phyloP scores from a whole-genome alignment of 2,888 invertebrate species.

The Hemistola chrysoprasaria region DNA sequence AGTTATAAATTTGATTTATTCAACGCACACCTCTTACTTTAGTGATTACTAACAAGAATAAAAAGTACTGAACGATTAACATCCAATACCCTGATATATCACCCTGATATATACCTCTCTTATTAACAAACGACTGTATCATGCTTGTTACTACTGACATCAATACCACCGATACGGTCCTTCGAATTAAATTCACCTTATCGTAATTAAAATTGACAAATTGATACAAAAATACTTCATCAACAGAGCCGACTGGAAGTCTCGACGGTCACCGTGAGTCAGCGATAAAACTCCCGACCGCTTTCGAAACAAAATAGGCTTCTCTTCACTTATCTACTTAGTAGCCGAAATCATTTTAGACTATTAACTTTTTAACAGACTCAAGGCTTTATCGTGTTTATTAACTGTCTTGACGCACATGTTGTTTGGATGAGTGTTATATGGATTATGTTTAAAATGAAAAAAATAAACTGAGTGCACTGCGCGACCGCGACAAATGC shows the following conservation, averaged over 20 bases:
- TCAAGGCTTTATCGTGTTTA: constrained; percentile 14
- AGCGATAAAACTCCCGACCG: constrained; percentile 34
- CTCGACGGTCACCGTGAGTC: constrained; percentile 52
- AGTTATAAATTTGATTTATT: too few relatives aligned
- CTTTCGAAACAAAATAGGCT: constrained; percentile 31
- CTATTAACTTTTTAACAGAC: constrained; percentile 21
- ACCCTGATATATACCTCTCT: too few relatives aligned
- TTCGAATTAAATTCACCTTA: constrained; percentile 44
- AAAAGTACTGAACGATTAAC: too few relatives aligned
- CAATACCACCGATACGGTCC: constrained; percentile 29
- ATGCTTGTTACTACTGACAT: constrained; percentile 16
- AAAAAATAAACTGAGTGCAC: too few relatives aligned
- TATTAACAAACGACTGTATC: constrained; percentile 11
- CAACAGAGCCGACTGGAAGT: constrained; percentile 45
- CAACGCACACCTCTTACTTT: too few relatives aligned
- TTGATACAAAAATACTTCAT: constrained; percentile 52
- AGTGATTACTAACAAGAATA: too few relatives aligned
- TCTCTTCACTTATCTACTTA: constrained; percentile 20
- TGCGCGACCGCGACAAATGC: too few relatives aligned
- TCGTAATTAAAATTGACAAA: constrained; percentile 61
- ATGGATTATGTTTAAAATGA: too few relatives aligned
- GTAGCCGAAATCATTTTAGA: constrained; percentile 20
- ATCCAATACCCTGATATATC: background rate
- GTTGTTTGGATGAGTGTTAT: background rate
- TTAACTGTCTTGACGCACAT: constrained; percentile 11